These are phyloP conservation scores for Andrena hattorfiana DNA, from an alignment of 2,888 invertebrate species.

Conservation along the genomic window DNA sequence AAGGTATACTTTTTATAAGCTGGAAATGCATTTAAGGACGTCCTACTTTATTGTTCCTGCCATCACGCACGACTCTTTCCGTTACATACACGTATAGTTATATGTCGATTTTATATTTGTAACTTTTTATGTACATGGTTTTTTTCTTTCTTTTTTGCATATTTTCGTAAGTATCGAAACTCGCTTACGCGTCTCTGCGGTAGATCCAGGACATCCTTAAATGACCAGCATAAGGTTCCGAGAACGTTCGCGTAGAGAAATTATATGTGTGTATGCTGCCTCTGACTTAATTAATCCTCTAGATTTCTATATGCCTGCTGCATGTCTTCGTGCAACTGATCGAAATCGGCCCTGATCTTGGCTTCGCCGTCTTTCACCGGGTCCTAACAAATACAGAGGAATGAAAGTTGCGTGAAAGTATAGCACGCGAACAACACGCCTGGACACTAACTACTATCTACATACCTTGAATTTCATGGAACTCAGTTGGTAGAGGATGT, in stretches of 20 bases:
- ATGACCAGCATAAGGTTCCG: slow-evolving; percentile 64
- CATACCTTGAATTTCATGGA: slow-evolving; percentile 99
- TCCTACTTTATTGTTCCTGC: slow-evolving; percentile 72
- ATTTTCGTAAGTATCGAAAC: slow-evolving; percentile 20
- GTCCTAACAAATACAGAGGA: slow-evolving; percentile 87
- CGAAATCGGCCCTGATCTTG: slow-evolving; percentile 98
- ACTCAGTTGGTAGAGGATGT: slow-evolving; percentile 97
- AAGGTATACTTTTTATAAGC: slow-evolving; percentile 38
- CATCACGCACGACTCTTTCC: slow-evolving; percentile 41
- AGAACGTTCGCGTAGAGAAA: slow-evolving; percentile 52
- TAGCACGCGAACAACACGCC: neutral
- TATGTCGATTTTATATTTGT: slow-evolving; percentile 44
- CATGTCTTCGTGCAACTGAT: slow-evolving; percentile 98
- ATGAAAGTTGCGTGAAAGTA: neutral
- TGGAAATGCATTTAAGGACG: slow-evolving; percentile 76
- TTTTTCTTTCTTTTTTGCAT: slow-evolving; percentile 9
- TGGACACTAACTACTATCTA: slow-evolving; percentile 47
- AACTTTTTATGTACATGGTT: slow-evolving; percentile 61
- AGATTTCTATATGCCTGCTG: slow-evolving; percentile 99
- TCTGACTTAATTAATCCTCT: slow-evolving; percentile 93
- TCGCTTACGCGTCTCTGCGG: slow-evolving; percentile 29
- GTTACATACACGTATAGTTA: slow-evolving; percentile 45
- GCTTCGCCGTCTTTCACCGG: slow-evolving; percentile 99
- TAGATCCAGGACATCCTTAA: slow-evolving; percentile 72
- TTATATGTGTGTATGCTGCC: slow-evolving; percentile 55